Base-by-base conservation (phyloP, 2,113 vertebrate species). In the Alces alces region DNA sequence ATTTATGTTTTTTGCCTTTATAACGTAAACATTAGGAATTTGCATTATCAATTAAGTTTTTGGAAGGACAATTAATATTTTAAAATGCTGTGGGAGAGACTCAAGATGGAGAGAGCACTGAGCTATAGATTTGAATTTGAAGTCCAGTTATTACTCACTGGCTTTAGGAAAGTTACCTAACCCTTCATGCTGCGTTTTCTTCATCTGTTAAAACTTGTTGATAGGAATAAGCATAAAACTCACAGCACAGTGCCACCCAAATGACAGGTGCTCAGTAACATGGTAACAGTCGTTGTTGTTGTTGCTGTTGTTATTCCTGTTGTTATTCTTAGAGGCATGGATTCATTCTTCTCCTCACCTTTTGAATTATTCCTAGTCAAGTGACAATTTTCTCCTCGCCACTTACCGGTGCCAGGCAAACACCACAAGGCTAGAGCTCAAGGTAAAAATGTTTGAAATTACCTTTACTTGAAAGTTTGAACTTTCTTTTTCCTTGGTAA, bases 401-500 rank as follows among this genome's bases (percentile, higher is more conserved):
- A 99, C 99, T 17, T 99, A 99, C 95, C 99, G 99, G 97, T 99
- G 99, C 98, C 99, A 99, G 97, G 99, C 99, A 95, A 99, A 99
- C 96, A 99, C 99, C 23, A 99, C 99, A 3, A 99, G 99, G 96
- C 99, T 99, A 86, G 99, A 99, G 96, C 99, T 99, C 55, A 99
- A 99, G 99, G 99, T 99, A 99, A 98, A 61, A 36, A 39, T 76
- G 36, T 73, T 83, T 43, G 50, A 80, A 83, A 47, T 83, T 28
- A 21, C 19, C 55, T 92, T 79, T 70, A 13, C 50, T 89, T 61
- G 17, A 86, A 50, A 89, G 15, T 78, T 82, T 12, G 14, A 76
- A 16, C 50, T 55, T 54, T 14, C 5, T 61, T 23, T 28, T 47
- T 14, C 6, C 12, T 66, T 52, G 54, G 5, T 47, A 17, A 60